Evolutionary conservation across 2,888 invertebrate species (phyloP), one percentile per base, ranked within the genome.

Genomic region (Andrena marginata): DNA sequence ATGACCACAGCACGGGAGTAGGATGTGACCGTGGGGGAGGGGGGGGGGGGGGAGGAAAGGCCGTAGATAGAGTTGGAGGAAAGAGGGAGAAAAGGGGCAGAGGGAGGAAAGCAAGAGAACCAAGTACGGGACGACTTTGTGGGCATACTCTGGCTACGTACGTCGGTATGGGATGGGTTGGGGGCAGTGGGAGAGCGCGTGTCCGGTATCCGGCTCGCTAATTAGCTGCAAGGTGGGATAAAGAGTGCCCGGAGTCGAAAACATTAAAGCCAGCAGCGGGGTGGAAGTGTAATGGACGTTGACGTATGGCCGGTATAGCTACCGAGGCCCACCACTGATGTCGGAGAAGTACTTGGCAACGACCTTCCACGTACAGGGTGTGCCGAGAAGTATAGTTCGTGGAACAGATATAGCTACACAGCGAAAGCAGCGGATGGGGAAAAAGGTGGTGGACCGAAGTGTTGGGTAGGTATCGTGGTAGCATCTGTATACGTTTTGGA

Each of bases 171-270:
- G 65, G 70, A 60, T 84, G 84, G 80, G 85, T 82, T 73, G 86
- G 71, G 83, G 75, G 83, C 59, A 70, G 72, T 68, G 85, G 82
- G 80, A 73, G 86, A 74, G 87, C 89, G 88, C 88, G 90, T 90
- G 90, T 92, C 90, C 89, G 88, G 89, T 90, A 90, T 91, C 89
- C 87, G 87, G 84, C 88, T 90, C 86, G 91, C 91, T 93, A 93
- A 93, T 93, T 93, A 92, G 92, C 91, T 88, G 90, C 90, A 90
- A 92, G 91, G 92, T 91, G 91, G 90, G 89, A 91, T 92, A 91
- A 91, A 92, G 91, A 91, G 91, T 90, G 84, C 85, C 89, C 84
- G 87, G 56, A 84, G 89, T 91, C 88, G 89, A 92, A 92, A 92
- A 92, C 91, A 91, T 90, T 91, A 91, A 92, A 92, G 89, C 85